Percentiles rank a stretch among this genome's conserved stretches.
Evolutionary conservation across 2,113 vertebrate species (phyloP).

Genomic region (Chiloscyllium plagiosum): DNA sequence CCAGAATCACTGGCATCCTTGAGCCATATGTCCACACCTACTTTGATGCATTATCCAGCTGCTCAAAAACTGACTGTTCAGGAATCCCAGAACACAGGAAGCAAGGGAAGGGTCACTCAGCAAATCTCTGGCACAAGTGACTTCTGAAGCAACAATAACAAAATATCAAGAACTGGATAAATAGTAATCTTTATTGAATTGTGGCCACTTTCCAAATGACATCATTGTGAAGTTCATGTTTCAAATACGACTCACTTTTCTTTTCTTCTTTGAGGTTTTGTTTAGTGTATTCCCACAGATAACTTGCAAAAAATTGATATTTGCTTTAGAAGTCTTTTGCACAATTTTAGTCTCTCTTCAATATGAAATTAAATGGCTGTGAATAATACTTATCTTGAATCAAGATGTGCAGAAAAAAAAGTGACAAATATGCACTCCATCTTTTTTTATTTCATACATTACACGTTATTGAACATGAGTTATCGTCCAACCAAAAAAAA

Average conservation of each 20-base stretch:
- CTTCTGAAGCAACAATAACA: background rate
- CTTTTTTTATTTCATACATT: background rate
- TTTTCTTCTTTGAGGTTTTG: background rate
- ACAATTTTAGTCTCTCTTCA: background rate
- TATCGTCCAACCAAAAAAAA: background rate
- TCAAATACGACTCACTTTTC: background rate
- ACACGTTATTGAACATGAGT: background rate
- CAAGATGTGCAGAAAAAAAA: background rate
- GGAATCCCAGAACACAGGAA: background rate
- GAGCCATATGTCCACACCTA: background rate
- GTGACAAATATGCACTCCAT: background rate
- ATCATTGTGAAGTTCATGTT: background rate
- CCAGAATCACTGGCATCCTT: background rate
- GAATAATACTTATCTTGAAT: background rate
- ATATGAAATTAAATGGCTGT: background rate
- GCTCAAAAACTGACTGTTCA: background rate
- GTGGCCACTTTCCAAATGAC: background rate
- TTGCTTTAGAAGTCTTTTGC: background rate
- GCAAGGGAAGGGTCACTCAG: background rate
- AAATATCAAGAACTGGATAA: background rate
- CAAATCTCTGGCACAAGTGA: background rate
- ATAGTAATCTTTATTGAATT: no score
- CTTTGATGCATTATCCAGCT: background rate
- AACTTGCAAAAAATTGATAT: background rate
- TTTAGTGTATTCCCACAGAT: background rate